These are phyloP conservation scores for Griposia aprilina DNA, from an alignment of 2,888 invertebrate genomes.

Conservation along the genomic window DNA sequence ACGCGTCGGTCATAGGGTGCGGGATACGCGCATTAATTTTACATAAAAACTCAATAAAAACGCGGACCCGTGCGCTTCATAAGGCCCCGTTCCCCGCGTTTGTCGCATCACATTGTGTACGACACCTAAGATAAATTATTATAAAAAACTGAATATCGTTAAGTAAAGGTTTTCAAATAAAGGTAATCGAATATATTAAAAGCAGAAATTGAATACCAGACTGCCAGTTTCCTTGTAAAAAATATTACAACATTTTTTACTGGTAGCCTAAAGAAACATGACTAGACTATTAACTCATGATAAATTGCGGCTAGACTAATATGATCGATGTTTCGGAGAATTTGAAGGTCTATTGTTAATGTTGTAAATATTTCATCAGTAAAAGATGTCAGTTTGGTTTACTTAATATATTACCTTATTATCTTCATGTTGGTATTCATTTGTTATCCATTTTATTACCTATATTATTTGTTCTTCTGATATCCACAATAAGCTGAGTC, in stretches of 20 bases:
- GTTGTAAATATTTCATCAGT: slow-evolving; percentile 23
- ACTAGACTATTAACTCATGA: slow-evolving; percentile 33
- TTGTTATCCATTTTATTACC: neutral
- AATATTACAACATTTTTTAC: slow-evolving; percentile 31
- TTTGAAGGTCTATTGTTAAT: slow-evolving; percentile 21
- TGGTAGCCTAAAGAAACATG: slow-evolving; percentile 12
- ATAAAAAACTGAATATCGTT: neutral
- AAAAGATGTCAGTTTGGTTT: slow-evolving; percentile 21
- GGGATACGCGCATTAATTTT: neutral
- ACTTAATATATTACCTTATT: slow-evolving; percentile 13
- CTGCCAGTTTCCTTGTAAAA: neutral
- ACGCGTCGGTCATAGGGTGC: neutral
- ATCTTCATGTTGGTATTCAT: neutral
- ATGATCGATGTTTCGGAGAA: slow-evolving; percentile 49
- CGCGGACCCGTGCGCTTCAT: neutral
- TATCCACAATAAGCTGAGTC: neutral
- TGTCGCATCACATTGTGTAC: too few species aligned
- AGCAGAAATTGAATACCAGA: slow-evolving; percentile 10
- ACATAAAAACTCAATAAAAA: neutral
- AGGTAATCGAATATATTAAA: slow-evolving; percentile 14
- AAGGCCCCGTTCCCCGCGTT: neutral
- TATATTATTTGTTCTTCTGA: neutral
- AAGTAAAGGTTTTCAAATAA: slow-evolving; percentile 1
- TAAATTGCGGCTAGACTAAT: slow-evolving; percentile 50
- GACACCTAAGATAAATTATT: neutral